Evolutionary conservation across 2,797 vertebrate species (phyloP).

Genomic region (Syngnathus rostellatus): DNA sequence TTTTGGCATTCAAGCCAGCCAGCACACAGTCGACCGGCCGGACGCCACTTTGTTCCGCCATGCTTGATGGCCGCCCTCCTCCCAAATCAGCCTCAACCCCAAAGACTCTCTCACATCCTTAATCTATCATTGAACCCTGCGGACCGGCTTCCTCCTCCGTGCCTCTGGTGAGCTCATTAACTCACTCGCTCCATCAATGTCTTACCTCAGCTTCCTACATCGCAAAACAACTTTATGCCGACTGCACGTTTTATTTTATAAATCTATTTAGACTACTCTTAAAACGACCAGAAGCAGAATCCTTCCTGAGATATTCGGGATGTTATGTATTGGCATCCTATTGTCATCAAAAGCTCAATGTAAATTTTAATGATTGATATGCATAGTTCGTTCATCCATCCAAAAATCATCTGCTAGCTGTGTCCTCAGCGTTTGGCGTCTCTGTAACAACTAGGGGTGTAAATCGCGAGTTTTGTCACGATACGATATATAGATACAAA

Average conservation of each 20-base stretch:
- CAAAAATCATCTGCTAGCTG: too few relatives aligned
- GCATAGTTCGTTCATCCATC: too few relatives aligned
- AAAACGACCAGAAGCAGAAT: neutral
- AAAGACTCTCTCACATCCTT: constrained; percentile 45
- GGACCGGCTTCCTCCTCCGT: constrained; percentile 26
- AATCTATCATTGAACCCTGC: constrained; percentile 54
- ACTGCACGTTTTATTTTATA: too few relatives aligned
- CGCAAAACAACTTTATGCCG: too few relatives aligned
- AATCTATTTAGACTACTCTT: neutral
- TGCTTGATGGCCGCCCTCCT: constrained; percentile 44
- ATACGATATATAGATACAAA: too few relatives aligned
- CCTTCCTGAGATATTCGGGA: constrained; percentile 6
- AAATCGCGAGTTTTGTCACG: too few relatives aligned
- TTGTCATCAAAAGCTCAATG: too few relatives aligned
- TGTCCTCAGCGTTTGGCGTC: neutral
- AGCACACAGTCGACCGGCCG: constrained; percentile 51
- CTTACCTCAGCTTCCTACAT: too few relatives aligned
- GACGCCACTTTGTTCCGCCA: constrained; percentile 44
- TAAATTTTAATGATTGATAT: too few relatives aligned
- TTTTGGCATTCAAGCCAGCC: constrained; percentile 32
- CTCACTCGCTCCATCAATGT: neutral
- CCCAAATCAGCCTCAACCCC: constrained; percentile 38
- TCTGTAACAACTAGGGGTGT: neutral
- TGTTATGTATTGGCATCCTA: neutral
- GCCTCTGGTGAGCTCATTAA: constrained; percentile 2